Conservation (phyloP, 2,113 vertebrate genomes). For the Romanogobio albipinnatus region DNA sequence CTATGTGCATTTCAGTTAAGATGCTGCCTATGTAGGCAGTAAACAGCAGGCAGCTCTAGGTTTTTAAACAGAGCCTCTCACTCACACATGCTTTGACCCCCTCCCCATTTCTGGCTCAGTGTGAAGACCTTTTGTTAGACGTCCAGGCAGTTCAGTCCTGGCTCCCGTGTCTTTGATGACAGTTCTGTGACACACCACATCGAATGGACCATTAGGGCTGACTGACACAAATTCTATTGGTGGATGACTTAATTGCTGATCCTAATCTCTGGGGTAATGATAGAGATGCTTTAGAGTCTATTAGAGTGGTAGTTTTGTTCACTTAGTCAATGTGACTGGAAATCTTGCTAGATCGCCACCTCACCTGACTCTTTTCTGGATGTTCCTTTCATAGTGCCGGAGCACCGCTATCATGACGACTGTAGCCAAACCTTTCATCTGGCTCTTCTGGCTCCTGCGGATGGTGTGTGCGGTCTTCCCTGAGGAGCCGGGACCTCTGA, state of each 20-base stretch:
- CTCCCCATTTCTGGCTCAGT: constrained; percentile 11
- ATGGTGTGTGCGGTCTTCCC: constrained; percentile 71
- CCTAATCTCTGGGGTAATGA: constrained; percentile 57
- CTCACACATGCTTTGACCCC: constrained; percentile 40
- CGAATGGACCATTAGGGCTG: constrained; percentile 51
- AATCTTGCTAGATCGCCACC: background rate
- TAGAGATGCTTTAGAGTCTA: constrained; percentile 19
- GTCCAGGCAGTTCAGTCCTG: constrained; percentile 24
- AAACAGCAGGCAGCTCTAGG: background rate
- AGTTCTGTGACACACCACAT: constrained; percentile 49
- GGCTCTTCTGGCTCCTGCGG: constrained; percentile 72
- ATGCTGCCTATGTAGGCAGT: background rate
- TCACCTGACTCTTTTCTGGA: constrained; percentile 31
- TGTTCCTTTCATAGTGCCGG: constrained; percentile 59
- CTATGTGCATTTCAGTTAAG: background rate
- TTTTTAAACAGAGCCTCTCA: constrained; percentile 18
- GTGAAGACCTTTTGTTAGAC: constrained; percentile 33
- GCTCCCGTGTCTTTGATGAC: constrained; percentile 58
- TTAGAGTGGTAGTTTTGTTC: background rate
- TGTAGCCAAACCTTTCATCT: constrained; percentile 63
- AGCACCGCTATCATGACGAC: constrained; percentile 70
- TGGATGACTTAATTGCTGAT: constrained; percentile 66
- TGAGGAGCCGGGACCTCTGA: constrained; percentile 77
- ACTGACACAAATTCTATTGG: constrained; percentile 60
- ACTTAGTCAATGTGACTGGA: background rate